A percentile compares a stretch with the other conserved stretches of the same genome.
These are phyloP conservation scores for Sylvietta virens DNA, from an alignment of 2,113 vertebrate species.

Conservation along the genomic window DNA sequence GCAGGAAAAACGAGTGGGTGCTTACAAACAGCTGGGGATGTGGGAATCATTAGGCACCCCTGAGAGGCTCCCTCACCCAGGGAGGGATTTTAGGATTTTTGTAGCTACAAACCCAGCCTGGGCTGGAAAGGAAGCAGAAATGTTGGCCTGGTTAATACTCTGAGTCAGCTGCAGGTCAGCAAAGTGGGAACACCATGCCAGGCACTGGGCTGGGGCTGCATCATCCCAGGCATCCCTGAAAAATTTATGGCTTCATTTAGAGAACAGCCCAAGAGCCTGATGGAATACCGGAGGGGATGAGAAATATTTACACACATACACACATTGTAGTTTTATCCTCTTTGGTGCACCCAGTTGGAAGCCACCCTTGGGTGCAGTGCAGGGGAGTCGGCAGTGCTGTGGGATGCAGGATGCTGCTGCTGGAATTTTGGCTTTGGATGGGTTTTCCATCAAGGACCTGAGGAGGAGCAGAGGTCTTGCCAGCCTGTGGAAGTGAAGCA, in stretches of 20 bases:
- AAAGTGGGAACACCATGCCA: fast-evolving
- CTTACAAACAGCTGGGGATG: fast-evolving
- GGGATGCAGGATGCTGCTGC: not conserved
- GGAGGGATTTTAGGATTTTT: not conserved
- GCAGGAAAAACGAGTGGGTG: fast-evolving
- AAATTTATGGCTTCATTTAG: fast-evolving
- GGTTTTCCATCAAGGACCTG: not conserved
- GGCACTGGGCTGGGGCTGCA: fast-evolving
- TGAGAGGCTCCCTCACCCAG: not conserved
- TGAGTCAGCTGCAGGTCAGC: not conserved
- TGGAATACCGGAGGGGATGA: not conserved
- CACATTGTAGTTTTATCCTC: fast-evolving
- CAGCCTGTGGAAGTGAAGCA: not conserved
- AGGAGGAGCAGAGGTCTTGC: not conserved
- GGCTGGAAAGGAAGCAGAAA: not conserved
- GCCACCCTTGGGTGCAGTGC: not conserved
- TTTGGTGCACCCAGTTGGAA: not conserved
- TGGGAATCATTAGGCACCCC: fast-evolving
- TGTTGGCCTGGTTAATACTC: fast-evolving
- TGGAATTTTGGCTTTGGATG: fast-evolving
- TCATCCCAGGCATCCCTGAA: fast-evolving
- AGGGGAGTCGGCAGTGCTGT: fast-evolving
- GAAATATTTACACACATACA: not conserved
- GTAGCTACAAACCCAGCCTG: not conserved
- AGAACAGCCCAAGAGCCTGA: not conserved